phyloP scores from a whole-genome alignment of 2,113 vertebrate species.

The Calyptommatus sinebrachiatus region DNA sequence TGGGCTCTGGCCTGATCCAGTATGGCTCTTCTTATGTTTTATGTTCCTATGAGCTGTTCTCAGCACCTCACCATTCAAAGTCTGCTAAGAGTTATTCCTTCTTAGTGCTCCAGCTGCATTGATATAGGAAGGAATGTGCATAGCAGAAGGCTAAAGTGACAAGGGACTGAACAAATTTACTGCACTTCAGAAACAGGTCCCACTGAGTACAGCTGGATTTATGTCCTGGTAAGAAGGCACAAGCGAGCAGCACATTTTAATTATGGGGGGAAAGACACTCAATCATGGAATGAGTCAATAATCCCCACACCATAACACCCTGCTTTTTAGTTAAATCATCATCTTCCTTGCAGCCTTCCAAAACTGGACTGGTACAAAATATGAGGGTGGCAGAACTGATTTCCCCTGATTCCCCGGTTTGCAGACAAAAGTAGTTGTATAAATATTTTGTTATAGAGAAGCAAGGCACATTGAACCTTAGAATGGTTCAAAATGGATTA shows the following conservation, averaged over 20 bases:
- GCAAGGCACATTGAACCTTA: too few relatives aligned
- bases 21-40: too few relatives aligned
- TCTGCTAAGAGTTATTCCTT: neutral
- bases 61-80: constrained; percentile 6
- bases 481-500: neutral
- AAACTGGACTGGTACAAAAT: neutral
- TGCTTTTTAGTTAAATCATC: neutral
- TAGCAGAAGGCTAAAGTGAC: neutral
- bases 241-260: neutral
- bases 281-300: neutral
- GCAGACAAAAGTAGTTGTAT: neutral
- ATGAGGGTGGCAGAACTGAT: neutral
- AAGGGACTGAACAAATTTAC: neutral
- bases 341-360: neutral
- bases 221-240: neutral
- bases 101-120: neutral
- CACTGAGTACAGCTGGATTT: neutral
- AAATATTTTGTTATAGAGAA: neutral
- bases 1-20: too few relatives aligned
- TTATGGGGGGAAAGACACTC: neutral
- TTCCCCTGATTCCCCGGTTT: neutral
- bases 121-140: neutral
- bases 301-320: neutral
- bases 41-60: too few relatives aligned
- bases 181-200: neutral